Evolutionary conservation across 2,797 vertebrate species (phyloP).

Genomic region (Falco columbarius): DNA sequence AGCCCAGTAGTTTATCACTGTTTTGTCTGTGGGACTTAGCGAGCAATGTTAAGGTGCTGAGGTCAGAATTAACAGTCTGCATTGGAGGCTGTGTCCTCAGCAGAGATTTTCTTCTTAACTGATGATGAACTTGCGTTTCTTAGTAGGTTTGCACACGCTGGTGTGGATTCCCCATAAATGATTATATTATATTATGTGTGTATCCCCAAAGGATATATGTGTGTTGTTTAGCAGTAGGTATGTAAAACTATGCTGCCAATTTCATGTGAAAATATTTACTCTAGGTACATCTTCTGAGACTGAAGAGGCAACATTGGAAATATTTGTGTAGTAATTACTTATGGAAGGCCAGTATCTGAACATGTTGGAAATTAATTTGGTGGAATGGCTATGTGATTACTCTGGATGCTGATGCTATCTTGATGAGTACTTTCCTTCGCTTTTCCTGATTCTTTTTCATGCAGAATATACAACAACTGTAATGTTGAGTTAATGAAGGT

Average conservation of each 20-base stretch:
- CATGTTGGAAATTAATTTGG: background rate
- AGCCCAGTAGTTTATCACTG: background rate
- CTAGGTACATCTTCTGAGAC: background rate
- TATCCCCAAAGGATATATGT: background rate
- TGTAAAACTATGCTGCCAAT: background rate
- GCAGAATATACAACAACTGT: constrained; percentile 13
- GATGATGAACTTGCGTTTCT: background rate
- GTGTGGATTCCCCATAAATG: background rate
- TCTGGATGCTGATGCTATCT: constrained; percentile 10
- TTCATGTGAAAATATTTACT: background rate
- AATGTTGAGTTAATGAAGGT: constrained; percentile 56
- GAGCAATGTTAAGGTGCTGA: background rate
- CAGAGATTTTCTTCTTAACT: background rate
- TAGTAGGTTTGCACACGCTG: background rate
- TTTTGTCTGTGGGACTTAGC: background rate
- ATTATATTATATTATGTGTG: background rate
- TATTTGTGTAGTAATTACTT: background rate
- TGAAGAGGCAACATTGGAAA: background rate
- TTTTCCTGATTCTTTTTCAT: constrained; percentile 22
- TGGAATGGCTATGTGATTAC: constrained; percentile 1
- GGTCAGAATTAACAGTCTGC: background rate
- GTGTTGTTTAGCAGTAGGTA: background rate
- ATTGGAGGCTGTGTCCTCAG: background rate
- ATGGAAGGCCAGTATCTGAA: background rate
- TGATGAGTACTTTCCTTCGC: background rate